Percentiles rank a stretch among this genome's conserved stretches.
phyloP scores from a whole-genome alignment of 2,113 vertebrate genomes.

The Barbus barbus region DNA sequence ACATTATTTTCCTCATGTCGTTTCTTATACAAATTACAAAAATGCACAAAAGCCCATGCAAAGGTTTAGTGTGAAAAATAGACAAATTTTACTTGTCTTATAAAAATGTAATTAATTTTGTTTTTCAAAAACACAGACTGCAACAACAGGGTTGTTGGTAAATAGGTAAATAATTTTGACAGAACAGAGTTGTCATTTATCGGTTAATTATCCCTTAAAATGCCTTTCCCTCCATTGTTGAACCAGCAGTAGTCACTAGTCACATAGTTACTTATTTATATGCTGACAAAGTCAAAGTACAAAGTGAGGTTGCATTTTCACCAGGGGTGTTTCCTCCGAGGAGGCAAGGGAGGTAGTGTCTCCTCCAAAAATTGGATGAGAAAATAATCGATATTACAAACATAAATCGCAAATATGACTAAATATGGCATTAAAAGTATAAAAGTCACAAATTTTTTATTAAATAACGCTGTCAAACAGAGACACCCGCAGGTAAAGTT shows the following conservation, averaged over 20 bases:
- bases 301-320: conserved; percentile 16
- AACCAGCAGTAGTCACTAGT: not conserved
- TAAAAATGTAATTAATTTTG: not conserved
- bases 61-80: not conserved
- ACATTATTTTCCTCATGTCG: not conserved
- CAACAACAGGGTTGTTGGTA: not conserved
- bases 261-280: not conserved
- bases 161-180: not conserved
- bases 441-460: no score
- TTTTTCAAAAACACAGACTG: not conserved
- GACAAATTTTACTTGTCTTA: no score
- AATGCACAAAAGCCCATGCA: not conserved
- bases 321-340: no score
- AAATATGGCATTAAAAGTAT: no score
- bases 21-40: not conserved
- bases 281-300: not conserved
- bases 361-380: no score
- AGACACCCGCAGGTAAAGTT: no score
- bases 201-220: not conserved
- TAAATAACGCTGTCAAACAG: no score
- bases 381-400: no score
- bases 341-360: no score
- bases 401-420: no score
- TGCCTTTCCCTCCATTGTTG: not conserved
- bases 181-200: not conserved